Evolutionary conservation across 2,888 invertebrate species (phyloP).

Genomic region (Leptogaster cylindrica): DNA sequence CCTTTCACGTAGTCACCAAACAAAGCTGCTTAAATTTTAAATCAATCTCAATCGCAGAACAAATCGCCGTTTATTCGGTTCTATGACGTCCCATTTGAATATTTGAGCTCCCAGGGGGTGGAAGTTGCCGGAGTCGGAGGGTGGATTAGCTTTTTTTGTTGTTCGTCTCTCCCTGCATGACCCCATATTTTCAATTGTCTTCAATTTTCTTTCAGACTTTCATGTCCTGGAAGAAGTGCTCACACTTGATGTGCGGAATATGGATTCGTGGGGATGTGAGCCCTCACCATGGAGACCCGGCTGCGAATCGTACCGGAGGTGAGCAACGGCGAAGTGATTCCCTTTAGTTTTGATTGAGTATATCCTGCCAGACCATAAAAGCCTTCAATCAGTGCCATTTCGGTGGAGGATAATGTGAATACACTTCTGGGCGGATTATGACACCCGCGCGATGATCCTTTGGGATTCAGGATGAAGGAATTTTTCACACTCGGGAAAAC

Average conservation of each 20-base stretch:
- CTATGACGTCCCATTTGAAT: constrained; percentile 40
- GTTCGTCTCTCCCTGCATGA: constrained; percentile 5
- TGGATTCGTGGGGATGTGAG: constrained; percentile 31
- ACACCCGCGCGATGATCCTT: constrained; percentile 12
- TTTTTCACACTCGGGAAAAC: constrained; percentile 1
- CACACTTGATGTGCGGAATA: constrained; percentile 24
- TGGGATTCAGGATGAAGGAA: not conserved
- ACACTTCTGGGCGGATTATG: constrained; percentile 30
- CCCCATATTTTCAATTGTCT: constrained; percentile 40
- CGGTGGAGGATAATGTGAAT: constrained; percentile 19
- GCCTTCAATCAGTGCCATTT: constrained; percentile 32
- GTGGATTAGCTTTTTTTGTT: constrained; percentile 38
- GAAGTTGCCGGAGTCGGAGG: constrained; percentile 9
- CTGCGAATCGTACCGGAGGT: constrained; percentile 4
- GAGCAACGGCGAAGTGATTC: constrained; percentile 21
- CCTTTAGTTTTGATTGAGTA: constrained; percentile 32
- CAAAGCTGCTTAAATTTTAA: constrained; percentile 39
- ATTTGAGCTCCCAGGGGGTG: constrained; percentile 29
- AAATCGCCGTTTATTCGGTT: constrained; percentile 38
- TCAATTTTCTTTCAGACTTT: constrained; percentile 36
- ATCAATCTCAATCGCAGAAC: constrained; percentile 39
- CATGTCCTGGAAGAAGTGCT: constrained; percentile 7
- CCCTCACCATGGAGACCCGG: constrained; percentile 22
- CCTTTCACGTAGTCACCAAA: constrained; percentile 30
- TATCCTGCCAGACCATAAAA: constrained; percentile 30